A percentile compares a stretch with the other conserved stretches of the same genome.
phyloP scores from a whole-genome alignment of 2,888 invertebrate genomes.

The Hybos culiciformis region DNA sequence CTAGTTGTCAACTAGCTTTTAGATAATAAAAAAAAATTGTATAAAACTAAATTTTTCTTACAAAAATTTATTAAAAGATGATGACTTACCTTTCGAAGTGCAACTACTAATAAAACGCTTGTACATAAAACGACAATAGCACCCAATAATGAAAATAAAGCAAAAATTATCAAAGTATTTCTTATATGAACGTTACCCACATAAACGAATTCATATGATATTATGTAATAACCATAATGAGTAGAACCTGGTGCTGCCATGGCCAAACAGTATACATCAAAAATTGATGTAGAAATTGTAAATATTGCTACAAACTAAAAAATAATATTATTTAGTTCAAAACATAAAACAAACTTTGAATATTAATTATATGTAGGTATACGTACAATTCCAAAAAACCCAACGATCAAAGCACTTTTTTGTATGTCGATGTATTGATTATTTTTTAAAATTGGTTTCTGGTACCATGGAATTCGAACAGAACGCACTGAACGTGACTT shows the following conservation, averaged over 20 bases:
- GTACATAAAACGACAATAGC: constrained; percentile 62
- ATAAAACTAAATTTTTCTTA: no score
- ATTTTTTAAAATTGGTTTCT: constrained; percentile 68
- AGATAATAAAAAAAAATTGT: no score
- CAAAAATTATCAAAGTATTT: constrained; percentile 69
- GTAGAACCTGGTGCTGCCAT: constrained; percentile 82
- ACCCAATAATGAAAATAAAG: constrained; percentile 67
- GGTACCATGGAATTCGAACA: constrained; percentile 72
- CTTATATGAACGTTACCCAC: constrained; percentile 80
- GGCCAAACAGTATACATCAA: constrained; percentile 76
- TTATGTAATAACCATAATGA: constrained; percentile 80
- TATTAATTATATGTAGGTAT: background rate
- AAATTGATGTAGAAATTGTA: constrained; percentile 63
- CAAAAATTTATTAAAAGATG: no score
- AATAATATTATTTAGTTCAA: background rate
- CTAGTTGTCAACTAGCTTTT: no score
- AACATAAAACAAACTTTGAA: no score
- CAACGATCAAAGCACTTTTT: constrained; percentile 63
- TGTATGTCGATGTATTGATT: constrained; percentile 73
- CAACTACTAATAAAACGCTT: constrained; percentile 65
- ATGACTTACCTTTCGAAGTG: constrained; percentile 63
- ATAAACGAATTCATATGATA: constrained; percentile 88
- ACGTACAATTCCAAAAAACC: constrained; percentile 64
- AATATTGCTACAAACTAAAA: constrained; percentile 66
- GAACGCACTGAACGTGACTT: constrained; percentile 63